Evolutionary conservation across 2,888 invertebrate species (phyloP).

Genomic region (Mamestra brassicae): DNA sequence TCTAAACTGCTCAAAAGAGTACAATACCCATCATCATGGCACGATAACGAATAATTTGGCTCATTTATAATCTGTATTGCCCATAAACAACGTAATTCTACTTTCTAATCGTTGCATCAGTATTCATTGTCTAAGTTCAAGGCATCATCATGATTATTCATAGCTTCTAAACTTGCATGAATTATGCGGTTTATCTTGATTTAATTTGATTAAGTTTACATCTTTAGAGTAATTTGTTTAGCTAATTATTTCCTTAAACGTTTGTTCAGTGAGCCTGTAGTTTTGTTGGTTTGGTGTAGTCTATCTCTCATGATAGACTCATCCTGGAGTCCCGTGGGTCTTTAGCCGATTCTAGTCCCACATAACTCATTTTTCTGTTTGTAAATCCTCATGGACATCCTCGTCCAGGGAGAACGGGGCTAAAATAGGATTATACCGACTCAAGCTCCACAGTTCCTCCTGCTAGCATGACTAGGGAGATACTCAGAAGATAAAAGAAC

Average conservation of each 20-base stretch:
- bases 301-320: no score
- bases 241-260: conserved; percentile 18
- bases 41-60: conserved; percentile 50
- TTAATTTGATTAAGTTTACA: conserved; percentile 30
- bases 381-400: not conserved
- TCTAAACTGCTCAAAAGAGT: conserved; percentile 27
- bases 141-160: conserved; percentile 56
- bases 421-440: not conserved
- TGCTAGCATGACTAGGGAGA: no score
- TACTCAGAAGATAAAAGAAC: no score
- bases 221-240: conserved; percentile 8
- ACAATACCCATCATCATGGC: conserved; percentile 34
- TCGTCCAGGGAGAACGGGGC: not conserved
- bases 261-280: not conserved
- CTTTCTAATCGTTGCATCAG: conserved; percentile 61
- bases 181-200: conserved; percentile 37
- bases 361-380: not conserved
- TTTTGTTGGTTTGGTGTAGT: no score
- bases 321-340: no score
- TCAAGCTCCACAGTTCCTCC: no score
- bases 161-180: conserved; percentile 24
- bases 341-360: no score
- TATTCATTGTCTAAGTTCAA: conserved; percentile 61
- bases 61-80: conserved; percentile 47
- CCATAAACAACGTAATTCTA: conserved; percentile 48